Evolutionary conservation across 2,797 vertebrate genomes (phyloP), one percentile per base, ranked within the genome.

Genomic region (Synanceia verrucosa): DNA sequence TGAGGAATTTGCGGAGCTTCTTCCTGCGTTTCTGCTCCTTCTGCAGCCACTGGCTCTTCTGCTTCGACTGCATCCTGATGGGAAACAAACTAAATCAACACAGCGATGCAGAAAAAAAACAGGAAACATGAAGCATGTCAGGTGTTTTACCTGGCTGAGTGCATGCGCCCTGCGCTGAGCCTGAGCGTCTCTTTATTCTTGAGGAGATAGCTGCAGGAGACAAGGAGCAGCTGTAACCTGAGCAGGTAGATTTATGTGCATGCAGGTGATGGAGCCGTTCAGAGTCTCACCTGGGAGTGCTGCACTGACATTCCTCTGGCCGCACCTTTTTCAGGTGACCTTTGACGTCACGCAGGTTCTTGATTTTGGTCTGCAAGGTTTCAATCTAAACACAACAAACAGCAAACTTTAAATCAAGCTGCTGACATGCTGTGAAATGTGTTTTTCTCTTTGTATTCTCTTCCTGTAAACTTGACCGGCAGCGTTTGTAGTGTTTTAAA

Each of bases 351-450:
- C 98, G 94, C 70, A 99, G 93, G 88, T 99, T 99, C 91, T 99
- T 99, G 69, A 99, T 99, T 94, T 99, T 99, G 52, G 96, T 98
- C 91, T 99, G 98, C 76, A 99, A 94, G 8, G 98, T 99, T 95
- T 99, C 97, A 39, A 99, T 99, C 98, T 99, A 55, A 81, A 71
- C 33, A 72, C 23, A 77, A 31, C 41, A 72, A 21, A 61, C 13
- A 65, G 39, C 7, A 24, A 26, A 29, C 18, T 62, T 65, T 63
- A 65, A 6, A 19, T 13, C n/a, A 48, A 13, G 10, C 14, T 6
- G 44, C n/a, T 26, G 13, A 61, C 28, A 53, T 51, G 7, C 29
- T 31, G 34, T 93, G 8, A 94, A 93, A 78, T 92, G 85, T 18
- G 92, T 87, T 39, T 21, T 1, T n/a, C n/a, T n/a, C n/a, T n/a